phyloP scores from a whole-genome alignment of 2,797 vertebrate genomes.

The Dermochelys coriacea region DNA sequence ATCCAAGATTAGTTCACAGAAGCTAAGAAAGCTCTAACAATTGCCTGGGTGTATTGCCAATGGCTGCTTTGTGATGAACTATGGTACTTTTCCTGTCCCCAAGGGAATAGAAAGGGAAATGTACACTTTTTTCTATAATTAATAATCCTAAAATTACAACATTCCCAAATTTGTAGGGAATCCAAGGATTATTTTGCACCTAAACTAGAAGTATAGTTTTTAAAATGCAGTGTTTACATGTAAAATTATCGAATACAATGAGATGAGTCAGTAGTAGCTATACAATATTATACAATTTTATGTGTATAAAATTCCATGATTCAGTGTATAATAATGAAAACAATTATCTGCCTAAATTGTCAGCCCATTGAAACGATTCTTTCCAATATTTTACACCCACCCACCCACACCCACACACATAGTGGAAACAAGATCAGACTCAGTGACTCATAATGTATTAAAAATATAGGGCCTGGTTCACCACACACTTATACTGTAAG shows the following conservation, averaged over 20 bases:
- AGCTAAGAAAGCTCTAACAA: not conserved
- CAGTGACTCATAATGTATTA: too few species aligned
- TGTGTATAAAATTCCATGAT: too few species aligned
- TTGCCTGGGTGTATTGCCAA: not conserved
- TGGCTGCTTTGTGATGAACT: not conserved
- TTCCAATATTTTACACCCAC: not conserved
- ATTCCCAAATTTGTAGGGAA: not conserved
- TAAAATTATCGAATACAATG: not conserved
- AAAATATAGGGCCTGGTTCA: too few species aligned
- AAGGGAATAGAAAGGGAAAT: not conserved
- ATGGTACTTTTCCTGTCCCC: not conserved
- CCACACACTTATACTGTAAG: too few species aligned
- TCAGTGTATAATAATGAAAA: not conserved
- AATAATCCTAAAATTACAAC: conserved; percentile 2
- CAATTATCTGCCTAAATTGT: not conserved
- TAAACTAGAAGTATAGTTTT: not conserved
- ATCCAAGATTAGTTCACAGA: not conserved
- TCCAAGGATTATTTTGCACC: not conserved
- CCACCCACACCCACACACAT: not conserved
- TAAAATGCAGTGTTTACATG: not conserved
- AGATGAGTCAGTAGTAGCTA: not conserved
- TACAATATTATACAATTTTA: not conserved
- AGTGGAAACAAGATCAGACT: not conserved
- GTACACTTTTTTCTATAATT: conserved; percentile 1
- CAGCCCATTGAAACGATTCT: not conserved